Evolutionary conservation across 2,888 invertebrate species (phyloP), one percentile per base, ranked within the genome.

Genomic region (Drosophila macrospina): DNA sequence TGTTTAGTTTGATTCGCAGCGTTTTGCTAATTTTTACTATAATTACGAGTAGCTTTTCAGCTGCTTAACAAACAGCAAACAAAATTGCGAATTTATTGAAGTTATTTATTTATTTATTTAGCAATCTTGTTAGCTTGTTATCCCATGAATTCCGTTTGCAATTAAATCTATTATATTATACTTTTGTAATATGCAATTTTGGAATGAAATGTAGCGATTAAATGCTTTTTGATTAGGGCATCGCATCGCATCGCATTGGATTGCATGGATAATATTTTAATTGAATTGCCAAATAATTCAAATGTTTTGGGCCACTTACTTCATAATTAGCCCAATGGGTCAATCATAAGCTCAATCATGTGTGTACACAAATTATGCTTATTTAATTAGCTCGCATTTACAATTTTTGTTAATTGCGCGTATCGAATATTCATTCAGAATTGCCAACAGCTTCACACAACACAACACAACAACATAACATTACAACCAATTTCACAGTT

Each of bases 311-410:
- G 15, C 54, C 44, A 50, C 16, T 54, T 60, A 11, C 7, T 50
- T 44, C 34, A 26, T 74, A 61, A 69, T 64, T 60, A 48, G 41
- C n/a, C 57, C 39, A 61, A 37, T 48, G 44, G 64, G 48, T 61
- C 60, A 70, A 74, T 69, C 66, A 50, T 51, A 39, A 48, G 66
- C 66, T 62, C 69, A 80, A 72, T 72, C 64, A 55, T 37, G 77
- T 64, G 79, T 48, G 51, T 81, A 60, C 81, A 76, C 80, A 84
- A 64, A 66, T 59, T 66, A 57, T 84, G 61, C 64, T 69, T 54
- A 75, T 78, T 78, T 78, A 78, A 80, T 80, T 83, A 67, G 78
- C 56, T 64, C 50, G 44, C 52, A 82, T 66, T 59, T 11, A 59
- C 61, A 65, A 56, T 69, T 54, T 50, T 56, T 36, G 48, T 36